Evolutionary conservation across 2,888 invertebrate species (phyloP).

Genomic region (Plutella xylostella): DNA sequence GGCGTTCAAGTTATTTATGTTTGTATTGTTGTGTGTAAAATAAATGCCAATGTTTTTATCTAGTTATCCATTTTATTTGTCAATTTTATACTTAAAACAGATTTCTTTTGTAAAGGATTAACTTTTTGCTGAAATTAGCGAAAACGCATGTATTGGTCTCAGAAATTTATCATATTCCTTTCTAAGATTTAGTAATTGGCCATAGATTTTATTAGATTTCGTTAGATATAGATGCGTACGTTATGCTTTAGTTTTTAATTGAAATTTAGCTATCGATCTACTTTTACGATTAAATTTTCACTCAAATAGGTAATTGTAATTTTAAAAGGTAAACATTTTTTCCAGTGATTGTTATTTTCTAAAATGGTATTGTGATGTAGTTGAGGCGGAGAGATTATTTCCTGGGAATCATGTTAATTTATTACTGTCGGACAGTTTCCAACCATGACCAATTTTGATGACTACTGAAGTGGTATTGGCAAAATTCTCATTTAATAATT

Average conservation of each 20-base stretch:
- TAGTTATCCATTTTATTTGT: no score
- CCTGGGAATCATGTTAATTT: no score
- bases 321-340: not conserved
- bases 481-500: no score
- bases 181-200: not conserved
- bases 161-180: not conserved
- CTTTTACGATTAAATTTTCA: not conserved
- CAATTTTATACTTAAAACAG: not conserved
- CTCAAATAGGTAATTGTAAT: not conserved
- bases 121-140: not conserved
- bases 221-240: constrained; percentile 1
- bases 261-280: not conserved
- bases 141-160: not conserved
- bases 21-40: constrained; percentile 30
- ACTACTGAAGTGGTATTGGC: no score
- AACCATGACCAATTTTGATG: no score
- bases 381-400: no score
- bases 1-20: constrained; percentile 25
- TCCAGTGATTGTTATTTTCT: constrained; percentile 5
- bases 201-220: not conserved
- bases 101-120: not conserved
- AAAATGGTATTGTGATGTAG: constrained; percentile 1
- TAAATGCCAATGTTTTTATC: constrained; percentile 35
- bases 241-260: not conserved
- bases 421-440: no score